Evolutionary conservation across 2,888 invertebrate genomes (phyloP).

Genomic region (Girardia tigrina): DNA sequence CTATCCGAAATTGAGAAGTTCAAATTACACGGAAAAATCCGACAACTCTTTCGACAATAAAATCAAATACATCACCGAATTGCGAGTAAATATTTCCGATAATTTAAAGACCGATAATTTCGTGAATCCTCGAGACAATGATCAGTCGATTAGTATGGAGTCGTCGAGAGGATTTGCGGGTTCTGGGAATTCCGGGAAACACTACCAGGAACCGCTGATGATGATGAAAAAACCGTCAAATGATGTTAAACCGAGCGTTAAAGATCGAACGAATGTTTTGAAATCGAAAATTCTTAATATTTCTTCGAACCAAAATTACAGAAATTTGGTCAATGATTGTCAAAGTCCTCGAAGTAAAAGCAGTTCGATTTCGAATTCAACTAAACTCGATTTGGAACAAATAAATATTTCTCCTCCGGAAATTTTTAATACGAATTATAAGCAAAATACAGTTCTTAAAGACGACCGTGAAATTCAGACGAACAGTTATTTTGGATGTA

Average conservation of each 20-base stretch:
- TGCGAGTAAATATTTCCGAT: constrained; percentile 6
- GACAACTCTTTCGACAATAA: background rate
- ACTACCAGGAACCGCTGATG: background rate
- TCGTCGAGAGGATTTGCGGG: background rate
- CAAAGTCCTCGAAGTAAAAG: background rate
- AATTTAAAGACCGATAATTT: background rate
- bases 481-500: background rate
- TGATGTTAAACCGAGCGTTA: background rate
- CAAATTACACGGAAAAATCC: background rate
- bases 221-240: background rate
- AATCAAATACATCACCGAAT: background rate
- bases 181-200: too few species aligned
- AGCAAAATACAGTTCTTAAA: background rate
- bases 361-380: background rate
- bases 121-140: background rate
- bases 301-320: background rate
- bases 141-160: background rate
- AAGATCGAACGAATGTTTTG: background rate
- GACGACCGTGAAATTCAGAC: background rate
- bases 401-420: background rate
- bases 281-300: background rate
- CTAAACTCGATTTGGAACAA: background rate
- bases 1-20: background rate
- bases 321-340: background rate
- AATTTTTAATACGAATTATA: background rate